Conservation (phyloP, 1,140 invertebrate species). For the Kradibia gibbosae region DNA sequence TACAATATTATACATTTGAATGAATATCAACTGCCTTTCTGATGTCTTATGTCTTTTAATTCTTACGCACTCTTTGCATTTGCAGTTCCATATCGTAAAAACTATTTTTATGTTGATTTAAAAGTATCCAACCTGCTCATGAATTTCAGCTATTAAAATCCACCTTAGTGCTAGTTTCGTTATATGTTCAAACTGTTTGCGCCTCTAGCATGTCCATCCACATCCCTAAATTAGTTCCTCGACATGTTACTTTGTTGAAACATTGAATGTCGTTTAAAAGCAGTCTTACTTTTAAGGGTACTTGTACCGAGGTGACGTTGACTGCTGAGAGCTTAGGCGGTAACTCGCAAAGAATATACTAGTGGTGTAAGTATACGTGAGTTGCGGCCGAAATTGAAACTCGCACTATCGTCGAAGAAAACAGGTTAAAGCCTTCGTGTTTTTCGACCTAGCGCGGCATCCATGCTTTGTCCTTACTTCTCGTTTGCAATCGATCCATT, state of each 20-base stretch:
- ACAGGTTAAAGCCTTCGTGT: constrained; percentile 21
- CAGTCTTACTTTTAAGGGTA: too few relatives aligned
- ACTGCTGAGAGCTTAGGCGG: background rate
- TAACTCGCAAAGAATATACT: background rate
- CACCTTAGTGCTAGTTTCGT: too few relatives aligned
- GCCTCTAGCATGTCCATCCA: background rate
- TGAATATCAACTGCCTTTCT: background rate
- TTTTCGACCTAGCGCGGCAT: background rate
- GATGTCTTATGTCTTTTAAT: too few relatives aligned
- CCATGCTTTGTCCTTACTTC: background rate
- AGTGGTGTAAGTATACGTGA: background rate
- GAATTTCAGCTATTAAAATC: too few relatives aligned
- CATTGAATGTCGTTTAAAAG: background rate
- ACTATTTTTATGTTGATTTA: too few relatives aligned
- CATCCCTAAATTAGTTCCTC: background rate
- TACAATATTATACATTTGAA: constrained; percentile 32
- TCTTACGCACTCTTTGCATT: background rate
- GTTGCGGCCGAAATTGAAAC: background rate
- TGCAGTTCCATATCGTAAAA: background rate
- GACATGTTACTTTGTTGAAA: background rate
- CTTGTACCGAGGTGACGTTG: too few relatives aligned
- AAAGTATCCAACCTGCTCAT: too few relatives aligned
- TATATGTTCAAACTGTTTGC: too few relatives aligned
- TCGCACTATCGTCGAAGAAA: constrained; percentile 10
- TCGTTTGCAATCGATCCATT: background rate